A percentile compares a stretch with the other conserved stretches of the same genome.
Evolutionary conservation across 1,140 invertebrate species (phyloP).

Genomic region (Leptestheria dahalacensis): DNA sequence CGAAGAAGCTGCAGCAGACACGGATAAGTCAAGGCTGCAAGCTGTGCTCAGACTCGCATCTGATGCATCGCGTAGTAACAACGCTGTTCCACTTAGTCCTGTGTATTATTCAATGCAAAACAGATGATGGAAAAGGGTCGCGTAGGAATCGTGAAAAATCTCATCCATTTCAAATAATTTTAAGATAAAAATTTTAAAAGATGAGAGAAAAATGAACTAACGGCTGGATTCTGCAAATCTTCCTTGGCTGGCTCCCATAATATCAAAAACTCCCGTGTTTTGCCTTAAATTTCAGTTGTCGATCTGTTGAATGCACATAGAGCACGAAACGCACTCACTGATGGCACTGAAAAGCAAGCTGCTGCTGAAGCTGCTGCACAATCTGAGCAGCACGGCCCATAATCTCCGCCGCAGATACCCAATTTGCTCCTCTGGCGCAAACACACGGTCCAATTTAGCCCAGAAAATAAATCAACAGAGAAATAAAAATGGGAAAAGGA

Average conservation of each 20-base stretch:
- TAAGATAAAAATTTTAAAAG: no score
- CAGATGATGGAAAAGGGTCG: no score
- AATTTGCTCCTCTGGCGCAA: not conserved
- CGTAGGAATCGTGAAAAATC: no score
- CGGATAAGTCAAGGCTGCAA: constrained; percentile 6
- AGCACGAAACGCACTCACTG: not conserved
- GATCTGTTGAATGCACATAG: no score
- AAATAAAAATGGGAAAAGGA: no score
- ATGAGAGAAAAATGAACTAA: not conserved
- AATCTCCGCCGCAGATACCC: not conserved
- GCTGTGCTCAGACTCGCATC: constrained; percentile 11
- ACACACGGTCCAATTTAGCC: not conserved
- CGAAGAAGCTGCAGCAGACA: constrained; percentile 7
- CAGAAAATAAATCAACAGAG: no score
- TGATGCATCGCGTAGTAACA: constrained; percentile 10
- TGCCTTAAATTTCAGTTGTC: no score
- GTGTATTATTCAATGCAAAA: not conserved
- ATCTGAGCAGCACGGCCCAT: not conserved
- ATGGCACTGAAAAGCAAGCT: not conserved
- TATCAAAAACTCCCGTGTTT: not conserved
- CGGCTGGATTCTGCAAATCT: constrained; percentile 5
- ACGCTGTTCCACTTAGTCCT: constrained; percentile 8
- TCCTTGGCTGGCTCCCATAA: constrained; percentile 8
- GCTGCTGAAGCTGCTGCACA: not conserved
- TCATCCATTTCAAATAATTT: no score